Evolutionary conservation across 2,113 vertebrate species (phyloP).

Genomic region (Pristiophorus japonicus): DNA sequence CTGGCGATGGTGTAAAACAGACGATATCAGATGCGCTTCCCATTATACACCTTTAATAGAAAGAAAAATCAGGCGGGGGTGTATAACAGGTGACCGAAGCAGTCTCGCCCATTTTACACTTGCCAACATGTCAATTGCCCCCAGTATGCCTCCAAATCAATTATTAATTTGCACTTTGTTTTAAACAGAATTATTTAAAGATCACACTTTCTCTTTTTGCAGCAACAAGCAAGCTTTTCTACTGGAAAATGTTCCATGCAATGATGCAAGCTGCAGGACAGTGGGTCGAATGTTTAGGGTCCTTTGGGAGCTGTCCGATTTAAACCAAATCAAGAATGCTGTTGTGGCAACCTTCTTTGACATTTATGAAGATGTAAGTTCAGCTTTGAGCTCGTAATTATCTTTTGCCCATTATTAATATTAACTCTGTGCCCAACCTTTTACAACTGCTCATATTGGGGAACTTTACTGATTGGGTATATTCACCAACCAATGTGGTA

Average conservation of each 20-base stretch:
- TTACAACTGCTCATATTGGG: background rate
- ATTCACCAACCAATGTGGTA: background rate
- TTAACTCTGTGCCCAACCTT: slow-evolving; percentile 6
- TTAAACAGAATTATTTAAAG: background rate
- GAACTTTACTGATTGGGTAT: background rate
- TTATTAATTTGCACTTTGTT: background rate
- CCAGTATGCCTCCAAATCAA: background rate
- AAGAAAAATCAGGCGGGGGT: background rate
- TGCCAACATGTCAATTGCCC: background rate
- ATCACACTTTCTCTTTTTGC: slow-evolving; percentile 44
- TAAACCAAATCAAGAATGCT: slow-evolving; percentile 77
- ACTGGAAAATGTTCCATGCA: slow-evolving; percentile 83
- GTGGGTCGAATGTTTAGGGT: slow-evolving; percentile 75
- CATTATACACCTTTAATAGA: background rate
- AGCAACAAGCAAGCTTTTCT: slow-evolving; percentile 85
- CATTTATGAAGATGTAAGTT: slow-evolving; percentile 96
- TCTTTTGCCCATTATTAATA: slow-evolving; percentile 13
- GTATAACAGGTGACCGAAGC: too few species aligned
- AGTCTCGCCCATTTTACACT: background rate
- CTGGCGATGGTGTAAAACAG: background rate
- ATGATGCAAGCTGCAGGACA: slow-evolving; percentile 58
- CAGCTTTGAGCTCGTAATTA: slow-evolving; percentile 38
- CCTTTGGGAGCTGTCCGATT: slow-evolving; percentile 82
- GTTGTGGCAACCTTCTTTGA: slow-evolving; percentile 87
- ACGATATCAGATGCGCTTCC: background rate